These are phyloP conservation scores for Phortica magna DNA, from an alignment of 2,888 invertebrate genomes.

Conservation along the genomic window DNA sequence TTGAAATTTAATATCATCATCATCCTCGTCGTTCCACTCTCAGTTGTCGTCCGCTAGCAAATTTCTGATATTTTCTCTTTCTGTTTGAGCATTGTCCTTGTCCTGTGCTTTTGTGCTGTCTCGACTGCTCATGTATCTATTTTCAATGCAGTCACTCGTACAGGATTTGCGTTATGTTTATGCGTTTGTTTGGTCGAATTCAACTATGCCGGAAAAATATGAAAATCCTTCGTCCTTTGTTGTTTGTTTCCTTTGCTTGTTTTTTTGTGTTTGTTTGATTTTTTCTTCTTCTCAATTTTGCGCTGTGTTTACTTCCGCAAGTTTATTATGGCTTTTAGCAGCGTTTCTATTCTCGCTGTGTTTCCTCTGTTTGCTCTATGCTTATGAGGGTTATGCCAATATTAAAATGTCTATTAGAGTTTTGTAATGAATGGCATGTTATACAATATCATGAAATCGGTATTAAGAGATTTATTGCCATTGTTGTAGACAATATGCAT, in stretches of 20 bases:
- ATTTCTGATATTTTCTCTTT: slow-evolving; percentile 34
- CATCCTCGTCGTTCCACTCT: slow-evolving; percentile 13
- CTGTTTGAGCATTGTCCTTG: slow-evolving; percentile 60
- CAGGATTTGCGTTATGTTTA: neutral
- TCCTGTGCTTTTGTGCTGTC: slow-evolving; percentile 21
- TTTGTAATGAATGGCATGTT: neutral
- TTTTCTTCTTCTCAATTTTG: slow-evolving; percentile 37
- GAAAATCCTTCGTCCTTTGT: slow-evolving; percentile 51
- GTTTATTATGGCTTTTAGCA: slow-evolving; percentile 73
- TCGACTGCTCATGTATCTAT: slow-evolving; percentile 52
- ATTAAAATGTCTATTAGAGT: slow-evolving; percentile 21
- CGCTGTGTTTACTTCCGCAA: slow-evolving; percentile 65
- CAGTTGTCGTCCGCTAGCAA: slow-evolving; percentile 21
- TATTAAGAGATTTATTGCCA: slow-evolving; percentile 10
- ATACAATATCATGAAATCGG: slow-evolving; percentile 19
- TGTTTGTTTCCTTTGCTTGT: slow-evolving; percentile 50
- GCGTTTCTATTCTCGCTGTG: slow-evolving; percentile 54
- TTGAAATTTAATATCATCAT: slow-evolving; percentile 71
- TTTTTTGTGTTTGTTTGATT: slow-evolving; percentile 47
- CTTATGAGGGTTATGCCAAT: slow-evolving; percentile 66
- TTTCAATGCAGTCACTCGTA: slow-evolving; percentile 29
- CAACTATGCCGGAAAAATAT: slow-evolving; percentile 39
- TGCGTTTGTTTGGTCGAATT: slow-evolving; percentile 26
- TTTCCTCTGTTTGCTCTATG: slow-evolving; percentile 60
- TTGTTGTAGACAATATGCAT: neutral